Base-by-base conservation (phyloP, 2,797 vertebrate species). In the Dendrocincla tyrannina region DNA sequence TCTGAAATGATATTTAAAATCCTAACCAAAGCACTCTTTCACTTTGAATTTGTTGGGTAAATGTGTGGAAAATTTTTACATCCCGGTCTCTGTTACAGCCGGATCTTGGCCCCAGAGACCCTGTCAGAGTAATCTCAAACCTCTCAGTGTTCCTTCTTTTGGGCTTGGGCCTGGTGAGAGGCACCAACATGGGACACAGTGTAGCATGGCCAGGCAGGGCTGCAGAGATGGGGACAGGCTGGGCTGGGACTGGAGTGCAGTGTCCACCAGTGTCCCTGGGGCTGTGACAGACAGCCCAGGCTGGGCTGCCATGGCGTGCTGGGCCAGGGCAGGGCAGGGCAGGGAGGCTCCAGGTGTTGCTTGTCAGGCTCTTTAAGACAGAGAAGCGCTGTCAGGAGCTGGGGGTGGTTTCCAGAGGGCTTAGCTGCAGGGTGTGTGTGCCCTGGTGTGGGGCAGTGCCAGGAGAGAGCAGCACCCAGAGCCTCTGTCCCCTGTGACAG, bases 351-450 rank as follows among this genome's bases (percentile, higher is more conserved):
- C 59, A 33, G 70, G 32, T 55, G 39, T 11, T 64, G 44, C 53
- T 89, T 2, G 0, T 83, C 7, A 44, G 67, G 53, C 53, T 49
- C 0, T 0, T 10, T 84, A 39, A 33, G 28, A 37, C 23, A 25
- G 10, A 1, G 10, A 46, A 30, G 2, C 14, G 13, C 8, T 24
- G 23, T 55, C 42, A 24, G 50, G 20, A 8, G 2, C 0, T 1
- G 4, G 10, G 0, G 3, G 2, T 3, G 2, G 1, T 6, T 20
- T 2, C 5, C 2, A 0, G 3, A 10, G 28, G 28, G 7, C 0
- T 1, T 1, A 11, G 30, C 9, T 37, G 47, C 4, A 37, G 70
- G 10, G 2, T 22, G 20, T 16, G 32, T 13, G 3, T 2, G 24
- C 6, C 1, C 24, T 7, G 32, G 18, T 24, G 39, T 4, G 10